Conservation (phyloP, 1,140 invertebrate genomes). For the Mylabris phalerata region DNA sequence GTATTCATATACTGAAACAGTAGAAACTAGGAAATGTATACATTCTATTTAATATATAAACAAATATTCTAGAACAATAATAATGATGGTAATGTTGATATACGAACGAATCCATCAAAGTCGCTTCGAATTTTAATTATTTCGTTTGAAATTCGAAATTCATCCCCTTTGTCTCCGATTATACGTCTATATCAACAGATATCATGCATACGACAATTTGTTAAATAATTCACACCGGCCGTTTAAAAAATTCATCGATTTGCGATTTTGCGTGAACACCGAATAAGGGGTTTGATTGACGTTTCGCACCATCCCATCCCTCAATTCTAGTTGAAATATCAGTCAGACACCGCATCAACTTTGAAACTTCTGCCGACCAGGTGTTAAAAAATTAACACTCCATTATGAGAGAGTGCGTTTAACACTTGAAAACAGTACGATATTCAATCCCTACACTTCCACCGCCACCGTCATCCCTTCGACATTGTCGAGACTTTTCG, state of each 20-base stretch:
- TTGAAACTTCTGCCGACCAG: constrained; percentile 22
- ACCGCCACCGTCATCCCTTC: neutral
- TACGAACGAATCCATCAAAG: no score
- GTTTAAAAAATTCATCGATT: constrained; percentile 14
- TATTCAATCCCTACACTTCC: neutral
- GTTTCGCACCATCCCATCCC: constrained; percentile 9
- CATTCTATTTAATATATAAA: no score
- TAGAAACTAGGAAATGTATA: neutral
- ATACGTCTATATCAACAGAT: constrained; percentile 2
- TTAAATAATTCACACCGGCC: constrained; percentile 15
- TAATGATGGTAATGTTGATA: no score
- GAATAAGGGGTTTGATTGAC: constrained; percentile 13
- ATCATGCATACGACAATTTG: constrained; percentile 11
- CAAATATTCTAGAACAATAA: no score
- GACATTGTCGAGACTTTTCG: neutral
- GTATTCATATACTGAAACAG: constrained; percentile 29
- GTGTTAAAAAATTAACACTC: constrained; percentile 28
- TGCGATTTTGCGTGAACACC: constrained; percentile 17
- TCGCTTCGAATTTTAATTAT: neutral
- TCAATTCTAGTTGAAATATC: constrained; percentile 10
- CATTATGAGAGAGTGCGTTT: constrained; percentile 29
- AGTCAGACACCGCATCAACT: constrained; percentile 17
- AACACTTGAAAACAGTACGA: constrained; percentile 24
- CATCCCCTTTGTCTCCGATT: neutral
- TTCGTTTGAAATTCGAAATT: constrained; percentile 1